Percentiles rank a stretch among this genome's conserved stretches.
phyloP scores from a whole-genome alignment of 2,797 vertebrate species.

The Eulemur coronatus region DNA sequence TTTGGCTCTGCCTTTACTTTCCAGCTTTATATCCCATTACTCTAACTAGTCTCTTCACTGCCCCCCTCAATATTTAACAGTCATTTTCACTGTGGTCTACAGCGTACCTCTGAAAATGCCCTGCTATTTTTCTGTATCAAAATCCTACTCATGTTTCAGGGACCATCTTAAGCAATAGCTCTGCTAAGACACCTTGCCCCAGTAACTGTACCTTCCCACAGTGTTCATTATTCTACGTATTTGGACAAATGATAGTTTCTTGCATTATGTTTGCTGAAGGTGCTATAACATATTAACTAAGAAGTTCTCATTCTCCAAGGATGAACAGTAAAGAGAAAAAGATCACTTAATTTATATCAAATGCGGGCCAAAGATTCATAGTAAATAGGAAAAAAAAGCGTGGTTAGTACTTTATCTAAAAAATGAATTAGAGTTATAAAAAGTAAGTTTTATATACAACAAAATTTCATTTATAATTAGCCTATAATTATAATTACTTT shows the following conservation, averaged over 20 bases:
- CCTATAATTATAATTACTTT: slow-evolving; percentile 7
- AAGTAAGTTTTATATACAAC: slow-evolving; percentile 21
- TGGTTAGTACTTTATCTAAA: background rate
- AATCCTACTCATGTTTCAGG: slow-evolving; percentile 4
- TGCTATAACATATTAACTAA: slow-evolving; percentile 23
- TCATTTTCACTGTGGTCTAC: background rate
- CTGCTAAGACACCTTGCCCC: background rate
- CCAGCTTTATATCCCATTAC: background rate
- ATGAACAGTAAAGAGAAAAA: slow-evolving; percentile 35
- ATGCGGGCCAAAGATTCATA: slow-evolving; percentile 15
- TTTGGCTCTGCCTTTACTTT: background rate
- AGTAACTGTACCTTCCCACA: background rate
- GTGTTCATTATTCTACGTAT: slow-evolving; percentile 1
- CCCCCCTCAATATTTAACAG: background rate
- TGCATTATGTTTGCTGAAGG: slow-evolving; percentile 28
- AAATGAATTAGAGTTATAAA: background rate
- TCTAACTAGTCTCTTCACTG: background rate
- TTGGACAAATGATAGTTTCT: slow-evolving; percentile 38
- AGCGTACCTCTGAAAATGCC: background rate
- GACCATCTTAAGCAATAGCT: background rate
- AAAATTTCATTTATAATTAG: slow-evolving; percentile 23
- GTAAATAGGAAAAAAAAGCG: background rate
- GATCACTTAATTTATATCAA: slow-evolving; percentile 4
- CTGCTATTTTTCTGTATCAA: background rate
- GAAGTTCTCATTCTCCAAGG: background rate